Conservation (phyloP, 1,140 invertebrate genomes). For the Drosophila prosaltans region DNA sequence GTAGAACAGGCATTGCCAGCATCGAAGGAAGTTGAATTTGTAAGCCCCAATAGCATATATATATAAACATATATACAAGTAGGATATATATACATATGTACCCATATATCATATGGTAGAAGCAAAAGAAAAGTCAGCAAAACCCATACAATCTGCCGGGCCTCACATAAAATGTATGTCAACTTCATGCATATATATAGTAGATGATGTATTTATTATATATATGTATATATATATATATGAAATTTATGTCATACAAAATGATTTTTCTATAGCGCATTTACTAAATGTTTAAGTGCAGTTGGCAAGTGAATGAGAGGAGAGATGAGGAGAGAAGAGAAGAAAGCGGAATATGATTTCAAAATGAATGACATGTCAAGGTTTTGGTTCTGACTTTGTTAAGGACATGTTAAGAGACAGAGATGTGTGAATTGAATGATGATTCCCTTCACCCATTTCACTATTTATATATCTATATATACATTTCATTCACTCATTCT, state of each 20-base stretch:
- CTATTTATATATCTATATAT: neutral
- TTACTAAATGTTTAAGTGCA: conserved; percentile 73
- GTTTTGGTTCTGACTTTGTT: conserved; percentile 63
- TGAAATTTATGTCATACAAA: conserved; percentile 66
- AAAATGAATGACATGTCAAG: conserved; percentile 65
- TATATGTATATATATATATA: conserved; percentile 31
- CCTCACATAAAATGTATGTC: conserved; percentile 71
- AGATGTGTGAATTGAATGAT: conserved; percentile 24
- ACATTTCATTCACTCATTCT: neutral
- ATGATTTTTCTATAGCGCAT: conserved; percentile 76
- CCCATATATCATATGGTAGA: neutral
- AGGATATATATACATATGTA: conserved; percentile 25
- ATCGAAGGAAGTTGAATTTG: conserved; percentile 12
- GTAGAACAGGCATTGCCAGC: conserved; percentile 9
- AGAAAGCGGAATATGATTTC: conserved; percentile 14
- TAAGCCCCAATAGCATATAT: conserved; percentile 46
- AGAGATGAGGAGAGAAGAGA: too few species aligned
- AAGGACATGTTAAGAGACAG: conserved; percentile 23
- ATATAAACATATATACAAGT: conserved; percentile 13
- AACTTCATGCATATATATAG: conserved; percentile 46
- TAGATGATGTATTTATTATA: neutral
- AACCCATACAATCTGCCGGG: neutral
- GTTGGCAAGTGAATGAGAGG: neutral
- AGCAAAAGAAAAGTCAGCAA: conserved; percentile 2
- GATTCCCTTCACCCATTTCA: neutral